A percentile compares a stretch with the other conserved stretches of the same genome.
These are phyloP conservation scores for Cecidostiba fungosa DNA, from an alignment of 2,888 invertebrate species.

Conservation along the genomic window DNA sequence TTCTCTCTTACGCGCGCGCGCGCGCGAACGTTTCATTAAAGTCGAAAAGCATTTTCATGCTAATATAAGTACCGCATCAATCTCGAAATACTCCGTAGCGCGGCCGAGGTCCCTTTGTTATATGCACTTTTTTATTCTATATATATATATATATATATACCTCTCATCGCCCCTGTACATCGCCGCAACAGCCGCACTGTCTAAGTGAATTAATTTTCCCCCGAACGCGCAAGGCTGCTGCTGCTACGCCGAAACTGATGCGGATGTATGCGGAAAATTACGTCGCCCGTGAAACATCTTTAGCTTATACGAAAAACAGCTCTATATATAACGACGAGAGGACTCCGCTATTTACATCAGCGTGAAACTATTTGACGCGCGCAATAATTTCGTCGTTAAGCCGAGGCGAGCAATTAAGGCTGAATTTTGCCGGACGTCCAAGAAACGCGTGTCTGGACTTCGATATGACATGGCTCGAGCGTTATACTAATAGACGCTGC, in stretches of 20 bases:
- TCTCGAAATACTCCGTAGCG: constrained; percentile 48
- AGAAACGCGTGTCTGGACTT: constrained; percentile 45
- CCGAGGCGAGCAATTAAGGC: constrained; percentile 33
- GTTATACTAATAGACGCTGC: too few relatives aligned
- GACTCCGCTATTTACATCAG: too few relatives aligned
- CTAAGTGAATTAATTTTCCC: constrained; percentile 53
- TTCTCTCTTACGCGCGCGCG: constrained; percentile 11
- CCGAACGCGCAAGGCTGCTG: neutral
- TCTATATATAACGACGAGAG: neutral
- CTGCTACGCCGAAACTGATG: neutral
- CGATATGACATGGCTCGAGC: constrained; percentile 53
- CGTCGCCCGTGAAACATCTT: neutral
- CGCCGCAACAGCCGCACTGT: neutral
- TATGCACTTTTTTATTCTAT: constrained; percentile 14
- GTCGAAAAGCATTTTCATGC: constrained; percentile 62
- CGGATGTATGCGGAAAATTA: neutral
- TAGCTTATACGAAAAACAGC: neutral
- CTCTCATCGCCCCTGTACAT: neutral
- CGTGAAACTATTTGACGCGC: neutral
- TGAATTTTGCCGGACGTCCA: neutral
- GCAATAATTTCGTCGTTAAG: constrained; percentile 35
- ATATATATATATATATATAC: too few relatives aligned
- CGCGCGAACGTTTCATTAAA: constrained; percentile 61
- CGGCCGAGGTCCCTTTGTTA: constrained; percentile 22
- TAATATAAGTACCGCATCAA: constrained; percentile 64